Evolutionary conservation across 2,113 vertebrate genomes (phyloP).

Genomic region (Arvicanthis niloticus): DNA sequence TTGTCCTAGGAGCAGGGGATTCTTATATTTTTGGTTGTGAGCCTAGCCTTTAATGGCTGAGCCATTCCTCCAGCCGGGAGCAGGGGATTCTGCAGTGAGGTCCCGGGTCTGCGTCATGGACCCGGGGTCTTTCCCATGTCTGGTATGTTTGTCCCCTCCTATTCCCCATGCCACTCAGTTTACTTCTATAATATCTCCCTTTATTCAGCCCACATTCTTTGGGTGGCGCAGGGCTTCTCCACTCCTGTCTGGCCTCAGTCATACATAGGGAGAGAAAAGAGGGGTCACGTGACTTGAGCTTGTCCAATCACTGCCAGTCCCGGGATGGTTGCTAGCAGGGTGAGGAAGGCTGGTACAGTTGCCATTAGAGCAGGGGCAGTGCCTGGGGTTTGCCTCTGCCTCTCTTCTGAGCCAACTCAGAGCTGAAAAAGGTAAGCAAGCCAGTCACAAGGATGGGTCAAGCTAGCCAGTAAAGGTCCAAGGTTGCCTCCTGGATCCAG

Average conservation of each 20-base stretch:
- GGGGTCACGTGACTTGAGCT: background rate
- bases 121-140: accelerated
- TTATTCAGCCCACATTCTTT: background rate
- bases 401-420: background rate
- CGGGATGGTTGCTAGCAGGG: background rate
- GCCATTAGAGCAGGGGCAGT: background rate
- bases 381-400: background rate
- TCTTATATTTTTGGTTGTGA: background rate
- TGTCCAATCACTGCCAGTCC: background rate
- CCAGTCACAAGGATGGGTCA: too few relatives aligned
- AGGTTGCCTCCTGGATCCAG: background rate
- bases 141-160: background rate
- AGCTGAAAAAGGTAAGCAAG: background rate
- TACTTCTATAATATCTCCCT: background rate
- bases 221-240: background rate
- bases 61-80: background rate
- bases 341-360: background rate
- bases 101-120: accelerated
- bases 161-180: accelerated
- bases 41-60: too few relatives aligned
- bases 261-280: too few relatives aligned
- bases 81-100: background rate
- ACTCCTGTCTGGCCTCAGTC: background rate
- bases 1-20: background rate
- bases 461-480: too few relatives aligned